Evolutionary conservation across 1,140 invertebrate genomes (phyloP), one percentile per base, ranked within the genome.

Genomic region (Drosophila nannoptera): DNA sequence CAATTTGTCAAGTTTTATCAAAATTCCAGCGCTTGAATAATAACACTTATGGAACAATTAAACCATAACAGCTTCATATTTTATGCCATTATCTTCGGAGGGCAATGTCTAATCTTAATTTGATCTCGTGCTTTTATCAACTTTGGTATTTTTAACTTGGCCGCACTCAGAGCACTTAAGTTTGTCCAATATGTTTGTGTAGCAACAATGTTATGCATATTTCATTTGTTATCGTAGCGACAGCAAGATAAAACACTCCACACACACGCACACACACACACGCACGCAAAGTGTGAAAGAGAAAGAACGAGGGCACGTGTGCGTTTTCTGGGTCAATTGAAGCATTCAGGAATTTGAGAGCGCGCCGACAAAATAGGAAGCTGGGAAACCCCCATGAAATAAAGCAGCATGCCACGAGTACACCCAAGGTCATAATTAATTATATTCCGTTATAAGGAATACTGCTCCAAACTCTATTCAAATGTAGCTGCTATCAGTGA

Each of bases 211-310:
- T 48, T 31, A 48, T 31, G 46, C 46, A 48, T 48, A 48, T 48
- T 48, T 48, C 46, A 48, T 48, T 31, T n/a, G 29, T 48, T 48
- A 48, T 48, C 46, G 31, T 11, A 31, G 22, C 46, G 46, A 48
- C 29, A 31, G 9, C 9, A 48, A 48, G 46, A 48, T 45, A 45
- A 45, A 8, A 45, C 14, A 45, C 42, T 12, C 9, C 45, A 48
- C 45, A 31, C 45, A 48, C 8, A 22, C 14, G 11, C 4, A 48
- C 22, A 46, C 11, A 45, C 2, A 16, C 11, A 7, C 14, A 46
- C 29, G n/a, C 46, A 48, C 46, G 11, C 46, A 48, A 1, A 31
- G 29, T 48, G 29, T 9, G 11, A 48, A 31, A 22, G 22, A 22
- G 22, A 22, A 22, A 22, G 22, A 22, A 3, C 22, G 22, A 22